These are phyloP conservation scores for Eonycteris spelaea DNA, from an alignment of 2,113 vertebrate species.

Conservation along the genomic window DNA sequence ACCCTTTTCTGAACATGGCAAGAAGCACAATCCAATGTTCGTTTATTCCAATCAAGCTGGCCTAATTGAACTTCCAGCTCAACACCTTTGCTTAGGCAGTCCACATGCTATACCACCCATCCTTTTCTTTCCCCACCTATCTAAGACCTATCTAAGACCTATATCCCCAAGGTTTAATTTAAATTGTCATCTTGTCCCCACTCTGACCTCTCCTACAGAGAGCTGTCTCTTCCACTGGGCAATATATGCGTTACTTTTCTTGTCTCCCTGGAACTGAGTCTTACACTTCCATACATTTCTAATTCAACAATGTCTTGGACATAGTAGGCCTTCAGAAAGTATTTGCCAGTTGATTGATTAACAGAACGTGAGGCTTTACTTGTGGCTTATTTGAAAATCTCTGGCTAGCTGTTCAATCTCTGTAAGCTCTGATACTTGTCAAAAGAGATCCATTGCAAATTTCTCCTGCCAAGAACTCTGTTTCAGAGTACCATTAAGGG, in stretches of 20 bases:
- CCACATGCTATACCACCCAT: not conserved
- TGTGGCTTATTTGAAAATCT: constrained; percentile 38
- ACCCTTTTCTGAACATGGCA: not conserved
- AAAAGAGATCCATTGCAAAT: constrained; percentile 40
- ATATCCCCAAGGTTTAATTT: not conserved
- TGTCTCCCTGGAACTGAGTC: not conserved
- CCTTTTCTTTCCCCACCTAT: not conserved
- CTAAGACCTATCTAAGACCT: not conserved
- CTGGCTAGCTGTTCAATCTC: not conserved
- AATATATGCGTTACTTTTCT: not conserved
- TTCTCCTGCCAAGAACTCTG: not conserved
- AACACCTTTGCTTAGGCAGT: not conserved
- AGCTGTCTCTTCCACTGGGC: not conserved
- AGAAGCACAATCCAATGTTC: not conserved
- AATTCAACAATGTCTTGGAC: not conserved
- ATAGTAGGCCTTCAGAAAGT: constrained; percentile 21
- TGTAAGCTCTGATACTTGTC: not conserved
- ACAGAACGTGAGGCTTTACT: not conserved
- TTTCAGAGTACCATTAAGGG: not conserved
- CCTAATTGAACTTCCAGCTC: not conserved
- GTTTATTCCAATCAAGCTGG: not conserved
- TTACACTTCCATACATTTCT: not conserved
- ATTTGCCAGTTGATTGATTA: not conserved
- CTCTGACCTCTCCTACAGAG: not conserved
- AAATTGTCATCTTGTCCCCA: not conserved